Conservation (phyloP, 2,888 invertebrate species). For the Notodonta ziczac region DNA sequence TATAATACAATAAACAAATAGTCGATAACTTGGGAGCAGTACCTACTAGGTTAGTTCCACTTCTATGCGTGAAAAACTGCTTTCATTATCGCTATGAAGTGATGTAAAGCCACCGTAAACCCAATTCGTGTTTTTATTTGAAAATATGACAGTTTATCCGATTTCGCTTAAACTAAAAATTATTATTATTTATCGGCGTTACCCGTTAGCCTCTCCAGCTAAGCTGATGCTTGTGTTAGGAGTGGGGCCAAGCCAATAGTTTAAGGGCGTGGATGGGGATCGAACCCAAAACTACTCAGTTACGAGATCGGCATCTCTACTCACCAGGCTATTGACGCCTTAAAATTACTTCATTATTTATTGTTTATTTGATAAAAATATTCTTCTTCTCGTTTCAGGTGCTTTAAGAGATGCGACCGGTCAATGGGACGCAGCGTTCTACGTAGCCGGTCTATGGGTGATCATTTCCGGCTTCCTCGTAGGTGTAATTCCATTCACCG, state of each 20-base stretch:
- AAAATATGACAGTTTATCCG: neutral
- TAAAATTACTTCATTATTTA: no score
- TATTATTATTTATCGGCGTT: no score
- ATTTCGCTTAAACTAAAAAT: no score
- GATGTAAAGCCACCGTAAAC: neutral
- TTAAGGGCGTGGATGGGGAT: no score
- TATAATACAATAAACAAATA: neutral
- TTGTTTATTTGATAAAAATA: no score
- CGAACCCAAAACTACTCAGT: no score
- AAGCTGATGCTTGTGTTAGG: no score
- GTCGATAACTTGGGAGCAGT: neutral
- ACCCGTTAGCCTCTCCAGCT: no score
- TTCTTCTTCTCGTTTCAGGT: slow-evolving; percentile 49
- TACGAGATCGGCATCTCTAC: no score
- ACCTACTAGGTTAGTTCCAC: neutral
- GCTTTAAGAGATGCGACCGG: slow-evolving; percentile 86
- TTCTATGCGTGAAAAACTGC: neutral
- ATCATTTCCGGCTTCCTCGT: slow-evolving; percentile 90
- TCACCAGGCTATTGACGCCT: no score
- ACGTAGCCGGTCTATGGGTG: slow-evolving; percentile 92
- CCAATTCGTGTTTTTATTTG: neutral
- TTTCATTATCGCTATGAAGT: neutral
- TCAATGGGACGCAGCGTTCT: slow-evolving; percentile 91
- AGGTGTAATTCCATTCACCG: slow-evolving; percentile 87
- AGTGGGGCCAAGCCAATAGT: no score